phyloP scores from a whole-genome alignment of 2,113 vertebrate species.

The Ochotona curzoniae region DNA sequence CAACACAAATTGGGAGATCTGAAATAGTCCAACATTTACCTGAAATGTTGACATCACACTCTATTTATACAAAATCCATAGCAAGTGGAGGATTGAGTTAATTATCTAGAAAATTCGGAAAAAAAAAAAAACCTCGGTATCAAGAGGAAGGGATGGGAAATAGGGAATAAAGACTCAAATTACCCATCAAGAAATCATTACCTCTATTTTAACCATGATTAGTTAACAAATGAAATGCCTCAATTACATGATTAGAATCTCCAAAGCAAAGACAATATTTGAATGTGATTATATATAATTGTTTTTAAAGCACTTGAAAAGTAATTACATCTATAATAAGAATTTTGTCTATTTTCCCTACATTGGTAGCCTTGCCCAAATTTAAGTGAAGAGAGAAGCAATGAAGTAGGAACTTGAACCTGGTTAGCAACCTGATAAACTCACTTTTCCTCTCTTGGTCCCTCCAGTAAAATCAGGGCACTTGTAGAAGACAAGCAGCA shows the following conservation, averaged over 20 bases:
- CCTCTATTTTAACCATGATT: slow-evolving; percentile 57
- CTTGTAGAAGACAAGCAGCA: not conserved
- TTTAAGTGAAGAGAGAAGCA: not conserved
- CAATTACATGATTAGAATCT: slow-evolving; percentile 62
- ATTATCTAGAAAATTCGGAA: slow-evolving; percentile 62
- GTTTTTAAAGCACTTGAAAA: slow-evolving; percentile 56
- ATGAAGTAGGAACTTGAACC: not conserved
- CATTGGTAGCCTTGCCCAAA: not conserved
- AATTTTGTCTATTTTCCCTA: not conserved
- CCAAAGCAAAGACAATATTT: slow-evolving; percentile 64
- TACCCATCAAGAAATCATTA: slow-evolving; percentile 67
- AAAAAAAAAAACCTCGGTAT: slow-evolving; percentile 32
- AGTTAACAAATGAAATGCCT: slow-evolving; percentile 68
- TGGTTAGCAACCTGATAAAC: not conserved
- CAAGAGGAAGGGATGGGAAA: slow-evolving; percentile 41
- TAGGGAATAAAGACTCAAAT: slow-evolving; percentile 38
- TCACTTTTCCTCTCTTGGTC: not conserved
- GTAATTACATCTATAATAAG: not conserved
- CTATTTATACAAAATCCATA: slow-evolving; percentile 38
- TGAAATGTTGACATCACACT: slow-evolving; percentile 49
- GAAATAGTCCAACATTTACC: slow-evolving; percentile 47
- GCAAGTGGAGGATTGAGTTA: slow-evolving; percentile 24
- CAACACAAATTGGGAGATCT: slow-evolving; percentile 47
- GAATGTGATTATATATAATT: slow-evolving; percentile 46
- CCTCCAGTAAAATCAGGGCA: not conserved